Base-by-base conservation (phyloP, 2,888 invertebrate genomes). In the Oasisia sp. region DNA sequence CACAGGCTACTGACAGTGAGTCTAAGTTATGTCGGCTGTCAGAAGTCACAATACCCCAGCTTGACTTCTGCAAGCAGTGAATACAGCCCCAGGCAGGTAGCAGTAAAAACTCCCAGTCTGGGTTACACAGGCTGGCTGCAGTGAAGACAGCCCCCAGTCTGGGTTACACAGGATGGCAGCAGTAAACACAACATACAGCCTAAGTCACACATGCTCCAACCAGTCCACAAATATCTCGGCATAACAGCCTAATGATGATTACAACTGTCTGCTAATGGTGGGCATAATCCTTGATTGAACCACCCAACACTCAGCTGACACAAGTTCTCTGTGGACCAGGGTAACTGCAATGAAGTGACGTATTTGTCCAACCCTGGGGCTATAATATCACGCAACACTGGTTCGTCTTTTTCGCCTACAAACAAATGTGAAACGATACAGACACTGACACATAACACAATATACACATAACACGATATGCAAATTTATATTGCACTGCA, bases 401-500 rank as follows among this genome's bases (percentile, higher is more conserved):
- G 97, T 99, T 99, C 91, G 99, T 99, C 97, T 99, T 99, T 95
- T 98, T 97, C 91, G 99, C 99, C 96, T 96, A 95, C 90, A 94
- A 95, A 19, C 14, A 74, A 19, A 74, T 19, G 74, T 74, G 74
- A 19, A 27, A 74, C n/a, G 74, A 74, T 74, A 27, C 5, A 74
- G 74, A 7, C 19, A 74, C 74, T 19, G 74, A 74, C 19, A 14
- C 74, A 74, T 27, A 19, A 7, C 1, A 14, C 56, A 56, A 56
- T 19, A n/a, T n/a, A 27, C 1, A 19, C 19, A 14, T 58, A 27
- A 58, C 4, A 58, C 58, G 5, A 58, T 58, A 50, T 50, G 50
- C 50, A 50, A 50, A 50, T 50, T 50, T 50, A 9, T 9, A 14
- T 50, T 50, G 50, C 50, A 50, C 14, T 14, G 14, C 50, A 50